A percentile compares a stretch with the other conserved stretches of the same genome.
phyloP scores from a whole-genome alignment of 2,797 vertebrate genomes.

The Sebastes flavidus region DNA sequence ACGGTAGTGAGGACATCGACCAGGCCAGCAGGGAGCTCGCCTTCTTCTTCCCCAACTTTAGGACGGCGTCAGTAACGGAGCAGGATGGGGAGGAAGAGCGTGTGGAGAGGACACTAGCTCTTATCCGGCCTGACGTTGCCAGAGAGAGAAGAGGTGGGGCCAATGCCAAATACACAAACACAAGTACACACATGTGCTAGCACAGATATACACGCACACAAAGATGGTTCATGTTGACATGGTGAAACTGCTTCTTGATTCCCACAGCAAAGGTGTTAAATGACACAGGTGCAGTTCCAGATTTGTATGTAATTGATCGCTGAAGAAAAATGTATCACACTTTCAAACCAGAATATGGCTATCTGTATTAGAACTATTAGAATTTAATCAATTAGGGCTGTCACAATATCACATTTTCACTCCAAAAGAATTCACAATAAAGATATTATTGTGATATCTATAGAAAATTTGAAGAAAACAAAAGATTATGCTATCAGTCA shows the following conservation, averaged over 20 bases:
- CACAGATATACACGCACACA: slow-evolving; percentile 8
- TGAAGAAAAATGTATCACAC: not conserved
- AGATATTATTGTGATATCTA: too few relatives aligned
- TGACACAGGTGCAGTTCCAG: not conserved
- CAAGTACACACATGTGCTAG: slow-evolving; percentile 15
- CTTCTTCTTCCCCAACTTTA: slow-evolving; percentile 88
- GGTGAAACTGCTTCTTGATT: slow-evolving; percentile 2
- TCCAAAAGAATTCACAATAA: too few relatives aligned
- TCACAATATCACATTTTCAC: too few relatives aligned
- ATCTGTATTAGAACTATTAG: not conserved
- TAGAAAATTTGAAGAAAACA: too few relatives aligned
- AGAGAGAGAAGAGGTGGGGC: slow-evolving; percentile 83
- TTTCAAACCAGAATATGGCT: not conserved
- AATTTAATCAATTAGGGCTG: too few relatives aligned
- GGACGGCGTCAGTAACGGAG: slow-evolving; percentile 60
- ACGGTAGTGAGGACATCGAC: slow-evolving; percentile 85
- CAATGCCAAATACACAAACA: slow-evolving; percentile 68
- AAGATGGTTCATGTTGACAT: slow-evolving; percentile 1
- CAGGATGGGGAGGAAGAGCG: slow-evolving; percentile 74
- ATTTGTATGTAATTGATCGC: not conserved
- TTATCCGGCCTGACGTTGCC: slow-evolving; percentile 82
- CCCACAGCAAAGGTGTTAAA: slow-evolving; percentile 8
- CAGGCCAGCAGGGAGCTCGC: slow-evolving; percentile 87
- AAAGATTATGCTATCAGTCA: too few relatives aligned
- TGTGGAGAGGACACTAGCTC: slow-evolving; percentile 84